Base-by-base conservation (phyloP, 2,797 vertebrate genomes). In the Valencia hispanica region DNA sequence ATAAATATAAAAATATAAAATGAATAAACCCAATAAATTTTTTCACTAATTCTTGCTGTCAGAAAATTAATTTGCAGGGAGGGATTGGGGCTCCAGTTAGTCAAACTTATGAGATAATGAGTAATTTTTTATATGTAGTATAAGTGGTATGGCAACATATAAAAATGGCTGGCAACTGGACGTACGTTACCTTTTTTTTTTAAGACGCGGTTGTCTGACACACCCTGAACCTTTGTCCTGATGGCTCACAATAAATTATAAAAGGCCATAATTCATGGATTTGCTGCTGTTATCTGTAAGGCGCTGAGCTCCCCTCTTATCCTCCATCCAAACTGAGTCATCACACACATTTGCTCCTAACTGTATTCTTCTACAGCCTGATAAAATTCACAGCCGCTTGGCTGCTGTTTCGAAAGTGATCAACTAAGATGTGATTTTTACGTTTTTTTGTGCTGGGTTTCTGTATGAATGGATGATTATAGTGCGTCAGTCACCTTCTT, bases 211-310 rank as follows among this genome's bases (percentile, higher is more conserved):
- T 27, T 50, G 53, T 22, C 53, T 48, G 79, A 76, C 86, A 86
- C 87, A 69, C 87, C 86, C 81, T 69, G 74, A 34, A 88, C 85
- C 77, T 90, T 88, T 70, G 85, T 79, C 87, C 86, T 20, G 72
- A 74, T 14, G 22, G 41, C 55, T 88, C 65, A 22, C 59, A 77
- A 81, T 78, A 70, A 85, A 83, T 77, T 48, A 85, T 12, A 77
- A 78, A 72, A 76, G 71, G 70, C 79, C 78, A 76, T 79, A 78
- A 87, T 77, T 43, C 57, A 78, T 77, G 61, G 41, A 74, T 72
- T 53, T 70, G 72, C 32, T 41, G 59, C 39, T 63, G 77, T 89
- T 87, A 88, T 90, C 89, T 68, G 77, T 0, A 18, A 50, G 36
- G 61, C 61, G 72, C n/a, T 79, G 41, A 81, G 50, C 79, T 77